Evolutionary conservation across 2,888 invertebrate genomes (phyloP), one percentile per base, ranked within the genome.

Genomic region (Leptogaster cylindrica): DNA sequence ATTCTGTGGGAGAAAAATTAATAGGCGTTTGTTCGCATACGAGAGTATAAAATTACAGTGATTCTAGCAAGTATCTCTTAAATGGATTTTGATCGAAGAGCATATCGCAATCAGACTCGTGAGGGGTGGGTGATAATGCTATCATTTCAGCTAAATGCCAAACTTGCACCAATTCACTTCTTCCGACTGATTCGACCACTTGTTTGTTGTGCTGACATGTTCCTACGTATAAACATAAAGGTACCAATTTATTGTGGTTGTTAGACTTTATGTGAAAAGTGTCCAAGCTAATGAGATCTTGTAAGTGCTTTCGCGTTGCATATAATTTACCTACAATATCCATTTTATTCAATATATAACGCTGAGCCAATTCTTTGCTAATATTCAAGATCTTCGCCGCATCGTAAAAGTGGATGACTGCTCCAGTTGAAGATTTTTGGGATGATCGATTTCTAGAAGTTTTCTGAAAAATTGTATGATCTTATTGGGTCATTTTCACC

Each of bases 61-160:
- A 89, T 76, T 95, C 91, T 71, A 97, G 85, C 73, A 96, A 82
- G 74, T 88, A 88, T 76, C 90, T 89, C 71, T 95, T 95, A 73
- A 95, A 92, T 0, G 97, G 95, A 83, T 93, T 92, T 55, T 87
- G 84, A 55, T 90, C 90, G 76, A 89, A 86, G 70, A 87, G 87
- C 74, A 89, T 87, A 74, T 91, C 89, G 73, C 84, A 76, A 48
- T 81, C 82, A 46, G 83, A 81, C 61, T 82, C 81, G 66, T 72
- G 71, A 0, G 84, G 78, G 1, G 81, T 79, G 63, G 84, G 78
- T 0, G 85, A 80, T 0, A 81, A 80, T 7, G 87, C 87, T 27
- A 91, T 88, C 63, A 92, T 82, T 71, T 90, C 89, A 1, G 93
- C 91, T 72, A 95, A 82, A 27, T 88, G 87, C 96, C 96, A 96